Base-by-base conservation (phyloP, 2,113 vertebrate genomes). In the Planiliza haematocheilus region DNA sequence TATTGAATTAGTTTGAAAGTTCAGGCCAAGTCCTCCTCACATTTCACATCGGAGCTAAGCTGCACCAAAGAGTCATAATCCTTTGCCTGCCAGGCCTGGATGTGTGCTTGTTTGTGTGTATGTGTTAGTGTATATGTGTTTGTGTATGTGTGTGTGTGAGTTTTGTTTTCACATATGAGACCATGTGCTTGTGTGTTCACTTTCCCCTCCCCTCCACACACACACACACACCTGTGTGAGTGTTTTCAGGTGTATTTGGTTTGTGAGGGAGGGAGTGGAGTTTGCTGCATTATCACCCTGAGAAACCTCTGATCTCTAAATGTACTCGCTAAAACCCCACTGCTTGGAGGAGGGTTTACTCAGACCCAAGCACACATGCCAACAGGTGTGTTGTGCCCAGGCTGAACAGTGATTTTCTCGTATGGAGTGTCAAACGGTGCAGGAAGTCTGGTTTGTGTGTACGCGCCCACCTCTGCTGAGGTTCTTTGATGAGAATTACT, bases 1-100 rank as follows among this genome's bases (percentile, higher is more conserved):
- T 97, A 98, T 93, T 97, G 95, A 97, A 98, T 97, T 97, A 97
- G 95, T 91, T 95, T 94, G 89, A 94, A 97, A 97, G 96, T 97
- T 98, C 95, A 97, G 92, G 93, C 94, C 86, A 78, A 93, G 96
- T 75, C 76, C 87, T 87, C 92, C 95, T 98, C 96, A 86, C 90
- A 95, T 98, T 97, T 97, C 97, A 93, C 94, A 94, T 95, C 89
- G 91, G 92, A 94, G 94, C 91, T 91, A 93, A 95, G 93, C 93
- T 94, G 94, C 94, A 81, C 73, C 70, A 71, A 49, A 70, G 74
- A 85, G 78, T 49, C 1, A n/a, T 90, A 90, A 92, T 90, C 91
- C 85, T 77, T 53, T 38, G 73, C 86, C 74, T 83, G 67, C 42
- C 55, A 87, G 71, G 70, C 68, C 65, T 75, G 73, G 58, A 80